Evolutionary conservation across 2,888 invertebrate genomes (phyloP).

Genomic region (Drosophila emarginata): DNA sequence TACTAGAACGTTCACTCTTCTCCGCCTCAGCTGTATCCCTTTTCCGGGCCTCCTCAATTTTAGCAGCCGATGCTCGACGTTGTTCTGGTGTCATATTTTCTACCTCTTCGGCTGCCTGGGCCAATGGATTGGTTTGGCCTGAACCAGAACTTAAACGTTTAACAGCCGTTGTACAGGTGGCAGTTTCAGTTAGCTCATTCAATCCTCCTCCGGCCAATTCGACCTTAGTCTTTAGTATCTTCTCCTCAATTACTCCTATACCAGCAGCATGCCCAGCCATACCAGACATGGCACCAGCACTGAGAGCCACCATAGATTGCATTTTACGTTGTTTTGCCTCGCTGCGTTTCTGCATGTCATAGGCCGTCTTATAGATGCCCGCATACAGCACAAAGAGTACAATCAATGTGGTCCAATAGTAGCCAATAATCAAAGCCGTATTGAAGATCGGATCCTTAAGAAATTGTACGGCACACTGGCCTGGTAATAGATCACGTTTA

Average conservation of each 20-base stretch:
- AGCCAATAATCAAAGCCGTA: conserved; percentile 97
- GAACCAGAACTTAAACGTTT: conserved; percentile 62
- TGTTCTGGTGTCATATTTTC: conserved; percentile 69
- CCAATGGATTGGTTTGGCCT: conserved; percentile 76
- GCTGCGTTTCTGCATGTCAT: conserved; percentile 98
- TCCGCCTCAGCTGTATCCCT: conserved; percentile 84
- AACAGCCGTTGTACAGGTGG: conserved; percentile 70
- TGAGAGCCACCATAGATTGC: conserved; percentile 96
- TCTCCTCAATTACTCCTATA: conserved; percentile 89
- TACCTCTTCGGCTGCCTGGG: conserved; percentile 69
- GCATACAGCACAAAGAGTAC: conserved; percentile 98
- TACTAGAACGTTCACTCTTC: conserved; percentile 92
- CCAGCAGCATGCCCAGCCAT: conserved; percentile 95
- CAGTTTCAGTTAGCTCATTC: conserved; percentile 52
- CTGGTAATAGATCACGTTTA: conserved; percentile 92
- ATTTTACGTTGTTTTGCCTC: conserved; percentile 97
- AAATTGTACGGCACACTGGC: conserved; percentile 98
- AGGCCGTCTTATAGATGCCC: conserved; percentile 98
- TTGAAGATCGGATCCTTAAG: conserved; percentile 98
- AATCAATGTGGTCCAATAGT: conserved; percentile 98
- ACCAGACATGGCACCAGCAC: conserved; percentile 94
- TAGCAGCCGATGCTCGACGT: conserved; percentile 73
- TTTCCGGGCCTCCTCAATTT: conserved; percentile 67
- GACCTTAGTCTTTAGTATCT: conserved; percentile 76
- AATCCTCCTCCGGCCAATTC: conserved; percentile 56